Evolutionary conservation across 2,797 vertebrate species (phyloP).

Genomic region (Clamator glandarius): DNA sequence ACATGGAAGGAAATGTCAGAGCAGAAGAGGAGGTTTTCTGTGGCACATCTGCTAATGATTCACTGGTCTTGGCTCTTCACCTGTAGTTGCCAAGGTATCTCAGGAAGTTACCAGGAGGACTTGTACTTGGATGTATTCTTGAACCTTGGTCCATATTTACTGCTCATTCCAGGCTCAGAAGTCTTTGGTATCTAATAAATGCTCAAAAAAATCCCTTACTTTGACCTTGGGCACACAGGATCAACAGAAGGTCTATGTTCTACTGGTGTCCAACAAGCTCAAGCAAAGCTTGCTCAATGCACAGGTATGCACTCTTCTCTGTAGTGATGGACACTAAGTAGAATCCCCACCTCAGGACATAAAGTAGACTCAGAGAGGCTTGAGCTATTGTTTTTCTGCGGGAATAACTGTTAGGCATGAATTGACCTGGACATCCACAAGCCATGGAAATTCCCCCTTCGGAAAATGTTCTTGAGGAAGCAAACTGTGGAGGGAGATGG

Average conservation of each 20-base stretch:
- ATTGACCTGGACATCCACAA: neutral
- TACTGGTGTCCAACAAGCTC: neutral
- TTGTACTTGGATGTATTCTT: rapidly evolving
- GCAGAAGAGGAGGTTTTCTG: neutral
- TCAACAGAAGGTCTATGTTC: neutral
- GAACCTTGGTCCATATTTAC: neutral
- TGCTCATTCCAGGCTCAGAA: neutral
- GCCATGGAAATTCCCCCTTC: neutral
- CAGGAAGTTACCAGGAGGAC: neutral
- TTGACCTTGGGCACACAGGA: neutral
- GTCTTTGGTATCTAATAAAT: neutral
- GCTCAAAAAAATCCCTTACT: neutral
- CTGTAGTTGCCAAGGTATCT: neutral
- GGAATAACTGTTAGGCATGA: neutral
- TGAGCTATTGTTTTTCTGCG: neutral
- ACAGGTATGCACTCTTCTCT: neutral
- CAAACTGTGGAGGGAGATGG: slow-evolving; percentile 9
- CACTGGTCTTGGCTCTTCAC: neutral
- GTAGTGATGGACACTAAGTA: rapidly evolving
- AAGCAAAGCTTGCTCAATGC: neutral
- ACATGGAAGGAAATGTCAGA: neutral
- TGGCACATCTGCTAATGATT: neutral
- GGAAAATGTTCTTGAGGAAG: slow-evolving; percentile 31
- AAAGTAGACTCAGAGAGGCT: neutral
- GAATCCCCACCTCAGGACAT: neutral